A percentile compares a stretch with the other conserved stretches of the same genome.
phyloP scores from a whole-genome alignment of 2,797 vertebrate genomes.

The Lateolabrax maculatus region DNA sequence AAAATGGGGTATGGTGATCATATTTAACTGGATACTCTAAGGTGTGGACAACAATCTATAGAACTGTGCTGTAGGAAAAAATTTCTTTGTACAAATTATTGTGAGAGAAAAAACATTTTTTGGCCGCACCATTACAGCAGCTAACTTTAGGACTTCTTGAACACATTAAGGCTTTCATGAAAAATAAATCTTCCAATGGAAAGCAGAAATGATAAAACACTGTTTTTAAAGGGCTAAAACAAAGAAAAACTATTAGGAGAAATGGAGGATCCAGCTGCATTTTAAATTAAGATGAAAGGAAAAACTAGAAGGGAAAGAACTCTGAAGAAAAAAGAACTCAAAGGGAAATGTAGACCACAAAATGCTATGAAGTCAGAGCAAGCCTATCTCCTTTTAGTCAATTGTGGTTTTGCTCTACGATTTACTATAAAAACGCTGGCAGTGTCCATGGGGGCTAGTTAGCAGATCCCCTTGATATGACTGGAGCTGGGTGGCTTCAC shows the following conservation, averaged over 20 bases:
- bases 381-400: constrained; percentile 80
- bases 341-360: constrained; percentile 80
- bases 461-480: constrained; percentile 74
- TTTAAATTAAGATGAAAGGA: constrained; percentile 82
- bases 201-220: constrained; percentile 69
- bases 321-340: constrained; percentile 62
- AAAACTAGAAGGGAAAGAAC: constrained; percentile 63
- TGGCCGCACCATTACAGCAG: constrained; percentile 47
- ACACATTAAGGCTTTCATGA: constrained; percentile 73
- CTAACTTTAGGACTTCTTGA: constrained; percentile 74
- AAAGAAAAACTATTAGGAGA: constrained; percentile 72
- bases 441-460: constrained; percentile 75
- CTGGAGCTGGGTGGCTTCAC: constrained; percentile 75
- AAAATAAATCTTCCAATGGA: constrained; percentile 66
- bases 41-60: constrained; percentile 37
- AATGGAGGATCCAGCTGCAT: constrained; percentile 80
- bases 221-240: constrained; percentile 70
- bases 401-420: constrained; percentile 81
- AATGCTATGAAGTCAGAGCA: constrained; percentile 81
- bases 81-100: constrained; percentile 21
- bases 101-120: constrained; percentile 36
- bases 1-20: constrained; percentile 22
- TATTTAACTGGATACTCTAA: constrained; percentile 37
- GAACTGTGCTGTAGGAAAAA: constrained; percentile 32
- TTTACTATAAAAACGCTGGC: constrained; percentile 82